phyloP scores from a whole-genome alignment of 2,113 vertebrate genomes.

The Melanotaenia duboulayi region DNA sequence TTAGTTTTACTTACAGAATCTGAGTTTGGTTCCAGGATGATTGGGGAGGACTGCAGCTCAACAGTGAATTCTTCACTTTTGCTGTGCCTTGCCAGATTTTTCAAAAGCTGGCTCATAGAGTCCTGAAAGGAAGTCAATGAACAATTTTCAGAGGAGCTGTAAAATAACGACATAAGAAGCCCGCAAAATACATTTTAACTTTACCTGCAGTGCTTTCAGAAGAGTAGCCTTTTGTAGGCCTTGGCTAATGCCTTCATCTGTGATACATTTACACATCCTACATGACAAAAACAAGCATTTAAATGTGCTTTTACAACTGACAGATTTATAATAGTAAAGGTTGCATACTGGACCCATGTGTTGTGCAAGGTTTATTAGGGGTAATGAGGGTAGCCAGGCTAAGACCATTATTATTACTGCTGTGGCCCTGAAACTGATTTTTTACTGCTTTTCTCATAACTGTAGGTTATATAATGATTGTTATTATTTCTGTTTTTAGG shows the following conservation, averaged over 20 bases:
- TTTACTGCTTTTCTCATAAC: too few species aligned
- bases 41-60: conserved; percentile 81
- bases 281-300: conserved; percentile 7
- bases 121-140: conserved; percentile 52
- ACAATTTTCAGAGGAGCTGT: not conserved
- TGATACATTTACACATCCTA: conserved; percentile 54
- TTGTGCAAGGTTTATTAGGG: not conserved
- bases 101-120: conserved; percentile 63
- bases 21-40: conserved; percentile 43
- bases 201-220: conserved; percentile 76
- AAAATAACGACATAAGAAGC: not conserved
- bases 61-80: conserved; percentile 81
- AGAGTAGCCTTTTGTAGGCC: conserved; percentile 56
- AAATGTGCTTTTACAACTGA: not conserved
- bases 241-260: conserved; percentile 15
- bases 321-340: not conserved
- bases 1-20: conserved; percentile 61
- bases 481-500: too few species aligned
- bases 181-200: not conserved
- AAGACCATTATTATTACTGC: too few species aligned
- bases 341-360: not conserved
- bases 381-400: too few species aligned
- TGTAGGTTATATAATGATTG: too few species aligned
- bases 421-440: too few species aligned
- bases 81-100: conserved; percentile 66